A percentile compares a stretch with the other conserved stretches of the same genome.
Evolutionary conservation across 1,140 invertebrate genomes (phyloP).

Genomic region (Scaptomyza pallida): DNA sequence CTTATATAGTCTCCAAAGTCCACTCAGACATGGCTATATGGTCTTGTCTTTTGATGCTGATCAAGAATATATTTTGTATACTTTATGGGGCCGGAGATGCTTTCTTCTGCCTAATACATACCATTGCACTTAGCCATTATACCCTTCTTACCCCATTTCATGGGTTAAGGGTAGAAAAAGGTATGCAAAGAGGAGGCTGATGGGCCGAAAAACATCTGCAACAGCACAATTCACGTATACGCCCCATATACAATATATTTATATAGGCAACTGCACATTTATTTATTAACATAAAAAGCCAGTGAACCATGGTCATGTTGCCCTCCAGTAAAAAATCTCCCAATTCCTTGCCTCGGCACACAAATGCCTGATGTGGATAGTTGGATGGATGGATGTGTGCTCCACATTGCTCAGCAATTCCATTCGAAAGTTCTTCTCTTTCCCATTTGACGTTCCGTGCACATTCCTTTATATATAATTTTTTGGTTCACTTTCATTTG

Average conservation of each 20-base stretch:
- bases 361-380: too few relatives aligned
- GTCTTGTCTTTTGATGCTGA: too few relatives aligned
- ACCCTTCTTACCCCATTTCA: too few relatives aligned
- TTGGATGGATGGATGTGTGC: slow-evolving; percentile 23
- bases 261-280: slow-evolving; percentile 43
- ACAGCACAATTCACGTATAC: background rate
- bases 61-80: too few relatives aligned
- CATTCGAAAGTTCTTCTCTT: slow-evolving; percentile 47
- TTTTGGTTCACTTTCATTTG: slow-evolving; percentile 67
- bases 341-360: too few relatives aligned
- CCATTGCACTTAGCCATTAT: too few relatives aligned
- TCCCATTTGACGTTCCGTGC: slow-evolving; percentile 29
- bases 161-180: too few relatives aligned
- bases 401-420: slow-evolving; percentile 52
- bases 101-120: too few relatives aligned
- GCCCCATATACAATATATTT: background rate
- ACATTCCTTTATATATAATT: slow-evolving; percentile 16
- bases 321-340: slow-evolving; percentile 18
- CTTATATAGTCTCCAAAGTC: too few relatives aligned
- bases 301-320: slow-evolving; percentile 67
- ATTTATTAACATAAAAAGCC: slow-evolving; percentile 81
- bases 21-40: too few relatives aligned
- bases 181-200: too few relatives aligned
- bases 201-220: slow-evolving; percentile 28
- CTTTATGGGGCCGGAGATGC: too few relatives aligned